A percentile compares a stretch with the other conserved stretches of the same genome.
Conservation (phyloP, 2,113 vertebrate species). For the Epinephelus cyanopodus region DNA sequence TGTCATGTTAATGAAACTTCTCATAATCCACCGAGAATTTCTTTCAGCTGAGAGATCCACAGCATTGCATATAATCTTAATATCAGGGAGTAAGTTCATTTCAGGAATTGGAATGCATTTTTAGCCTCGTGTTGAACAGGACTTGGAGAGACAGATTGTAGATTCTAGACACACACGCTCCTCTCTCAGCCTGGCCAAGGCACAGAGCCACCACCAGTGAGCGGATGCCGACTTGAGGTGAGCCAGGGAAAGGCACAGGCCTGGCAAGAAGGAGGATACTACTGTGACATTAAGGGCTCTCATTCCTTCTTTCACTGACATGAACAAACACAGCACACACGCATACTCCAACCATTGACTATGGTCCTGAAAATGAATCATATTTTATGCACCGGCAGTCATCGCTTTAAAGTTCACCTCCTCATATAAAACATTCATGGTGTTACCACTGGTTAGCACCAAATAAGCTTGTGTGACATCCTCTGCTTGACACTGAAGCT, state of each 20-base stretch:
- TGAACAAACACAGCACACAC: constrained; percentile 7
- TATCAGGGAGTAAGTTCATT: not conserved
- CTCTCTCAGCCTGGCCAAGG: constrained; percentile 7
- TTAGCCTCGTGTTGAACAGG: constrained; percentile 8
- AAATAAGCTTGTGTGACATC: constrained; percentile 45
- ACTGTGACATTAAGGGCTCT: constrained; percentile 17
- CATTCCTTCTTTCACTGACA: constrained; percentile 16
- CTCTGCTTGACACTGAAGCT: constrained; percentile 9
- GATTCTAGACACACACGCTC: constrained; percentile 30
- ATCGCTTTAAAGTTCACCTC: constrained; percentile 40
- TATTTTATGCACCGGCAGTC: constrained; percentile 49
- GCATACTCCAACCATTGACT: not conserved
- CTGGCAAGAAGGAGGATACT: constrained; percentile 14
- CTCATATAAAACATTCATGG: constrained; percentile 57
- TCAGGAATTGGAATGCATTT: constrained; percentile 7
- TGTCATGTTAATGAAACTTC: constrained; percentile 33
- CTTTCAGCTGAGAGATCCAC: not conserved
- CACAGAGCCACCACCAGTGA: constrained; percentile 15
- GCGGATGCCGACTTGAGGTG: constrained; percentile 46
- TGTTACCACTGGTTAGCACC: constrained; percentile 33
- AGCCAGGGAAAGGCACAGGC: constrained; percentile 34
- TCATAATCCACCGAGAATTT: constrained; percentile 29
- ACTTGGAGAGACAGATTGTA: constrained; percentile 19
- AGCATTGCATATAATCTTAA: constrained; percentile 15
- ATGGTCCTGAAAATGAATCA: constrained; percentile 42